Evolutionary conservation across 2,113 vertebrate species (phyloP).

Genomic region (Numida meleagris): DNA sequence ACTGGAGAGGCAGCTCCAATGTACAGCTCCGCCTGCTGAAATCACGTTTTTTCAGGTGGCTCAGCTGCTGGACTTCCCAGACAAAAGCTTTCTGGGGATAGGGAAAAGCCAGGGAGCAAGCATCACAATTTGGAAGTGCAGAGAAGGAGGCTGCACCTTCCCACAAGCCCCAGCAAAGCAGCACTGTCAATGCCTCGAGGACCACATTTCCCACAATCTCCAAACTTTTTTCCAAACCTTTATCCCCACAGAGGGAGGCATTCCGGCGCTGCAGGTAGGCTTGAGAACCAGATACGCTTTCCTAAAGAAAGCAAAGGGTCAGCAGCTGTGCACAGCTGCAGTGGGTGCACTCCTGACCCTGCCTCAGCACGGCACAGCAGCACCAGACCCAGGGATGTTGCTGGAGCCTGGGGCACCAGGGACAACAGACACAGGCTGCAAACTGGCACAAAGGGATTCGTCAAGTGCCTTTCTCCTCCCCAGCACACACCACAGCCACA

Average conservation of each 20-base stretch:
- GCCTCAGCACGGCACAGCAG: not conserved
- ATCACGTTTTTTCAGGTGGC: not conserved
- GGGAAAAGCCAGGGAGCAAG: not conserved
- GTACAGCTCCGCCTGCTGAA: not conserved
- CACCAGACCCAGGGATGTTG: not conserved
- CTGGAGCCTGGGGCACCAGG: not conserved
- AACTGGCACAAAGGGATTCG: not conserved
- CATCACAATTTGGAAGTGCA: accelerated
- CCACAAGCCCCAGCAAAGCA: not conserved
- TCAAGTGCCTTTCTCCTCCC: not conserved
- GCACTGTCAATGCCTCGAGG: not conserved
- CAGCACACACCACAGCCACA: accelerated
- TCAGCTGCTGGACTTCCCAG: not conserved
- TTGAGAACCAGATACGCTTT: not conserved
- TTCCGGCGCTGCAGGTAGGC: not conserved
- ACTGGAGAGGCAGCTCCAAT: not conserved
- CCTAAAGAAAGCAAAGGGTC: not conserved
- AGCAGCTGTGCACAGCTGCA: not conserved
- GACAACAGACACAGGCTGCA: not conserved
- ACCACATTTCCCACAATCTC: not conserved
- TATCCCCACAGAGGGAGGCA: not conserved
- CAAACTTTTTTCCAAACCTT: not conserved
- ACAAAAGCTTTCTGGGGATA: not conserved
- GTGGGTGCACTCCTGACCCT: not conserved
- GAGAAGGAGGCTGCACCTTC: not conserved